These are phyloP conservation scores for Tyria jacobaeae DNA, from an alignment of 2,888 invertebrate genomes.

Conservation along the genomic window DNA sequence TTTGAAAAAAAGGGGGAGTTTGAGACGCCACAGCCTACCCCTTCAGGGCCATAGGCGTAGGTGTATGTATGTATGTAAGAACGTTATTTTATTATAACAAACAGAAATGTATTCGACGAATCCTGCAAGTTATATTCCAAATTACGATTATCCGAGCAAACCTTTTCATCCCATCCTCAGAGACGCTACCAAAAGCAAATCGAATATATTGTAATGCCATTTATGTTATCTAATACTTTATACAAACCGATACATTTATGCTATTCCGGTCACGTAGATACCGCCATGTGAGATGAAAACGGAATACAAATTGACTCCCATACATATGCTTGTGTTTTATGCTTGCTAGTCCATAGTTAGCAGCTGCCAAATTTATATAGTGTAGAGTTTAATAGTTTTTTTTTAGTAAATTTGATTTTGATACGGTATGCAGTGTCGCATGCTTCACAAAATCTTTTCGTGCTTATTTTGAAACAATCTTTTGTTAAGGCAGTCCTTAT, in stretches of 20 bases:
- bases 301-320: conserved; percentile 14
- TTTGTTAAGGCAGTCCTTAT: too few species aligned
- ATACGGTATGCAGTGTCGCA: background rate
- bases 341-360: background rate
- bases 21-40: too few species aligned
- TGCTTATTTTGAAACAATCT: too few species aligned
- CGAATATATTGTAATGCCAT: conserved; percentile 19
- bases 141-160: background rate
- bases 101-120: background rate
- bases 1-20: too few species aligned
- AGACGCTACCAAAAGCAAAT: conserved; percentile 16
- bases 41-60: too few species aligned
- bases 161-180: background rate
- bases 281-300: conserved; percentile 1
- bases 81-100: background rate
- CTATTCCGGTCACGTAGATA: conserved; percentile 13
- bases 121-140: background rate
- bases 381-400: background rate
- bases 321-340: background rate
- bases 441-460: too few species aligned
- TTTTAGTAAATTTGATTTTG: background rate
- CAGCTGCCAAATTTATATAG: background rate
- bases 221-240: conserved; percentile 38
- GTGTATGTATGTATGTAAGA: too few species aligned
- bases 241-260: conserved; percentile 8